A percentile compares a stretch with the other conserved stretches of the same genome.
phyloP scores from a whole-genome alignment of 2,888 invertebrate genomes.

The Antheraea yamamai region DNA sequence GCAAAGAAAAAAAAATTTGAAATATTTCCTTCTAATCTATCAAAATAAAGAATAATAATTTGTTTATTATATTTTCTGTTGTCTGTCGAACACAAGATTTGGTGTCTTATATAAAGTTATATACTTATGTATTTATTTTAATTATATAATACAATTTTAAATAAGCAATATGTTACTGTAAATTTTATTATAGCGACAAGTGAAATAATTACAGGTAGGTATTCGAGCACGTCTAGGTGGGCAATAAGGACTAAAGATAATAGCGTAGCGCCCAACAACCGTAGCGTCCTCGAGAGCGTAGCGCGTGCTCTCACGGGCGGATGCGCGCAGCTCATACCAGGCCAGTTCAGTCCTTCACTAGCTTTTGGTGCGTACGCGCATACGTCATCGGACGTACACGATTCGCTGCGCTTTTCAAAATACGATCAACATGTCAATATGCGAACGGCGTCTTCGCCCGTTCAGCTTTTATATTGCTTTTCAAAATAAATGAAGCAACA shows the following conservation, averaged over 20 bases:
- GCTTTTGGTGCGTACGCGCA: constrained; percentile 75
- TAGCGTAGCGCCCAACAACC: constrained; percentile 70
- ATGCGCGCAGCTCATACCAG: constrained; percentile 27
- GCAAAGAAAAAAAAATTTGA: too few species aligned
- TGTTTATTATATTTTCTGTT: too few species aligned
- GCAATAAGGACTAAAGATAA: constrained; percentile 36
- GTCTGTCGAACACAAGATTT: too few species aligned
- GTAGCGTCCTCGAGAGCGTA: constrained; percentile 58
- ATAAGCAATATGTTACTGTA: neutral
- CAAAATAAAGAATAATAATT: too few species aligned
- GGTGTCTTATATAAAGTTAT: too few species aligned
- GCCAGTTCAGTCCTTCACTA: constrained; percentile 59
- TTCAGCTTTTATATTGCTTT: constrained; percentile 26
- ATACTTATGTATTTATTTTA: too few species aligned
- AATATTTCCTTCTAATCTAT: too few species aligned
- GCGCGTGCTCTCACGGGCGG: constrained; percentile 52
- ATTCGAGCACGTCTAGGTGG: constrained; percentile 18
- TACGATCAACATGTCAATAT: constrained; percentile 51
- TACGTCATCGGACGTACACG: constrained; percentile 29
- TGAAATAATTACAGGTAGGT: constrained; percentile 17
- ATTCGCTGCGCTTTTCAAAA: constrained; percentile 39
- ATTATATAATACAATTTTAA: neutral
- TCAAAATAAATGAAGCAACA: neutral
- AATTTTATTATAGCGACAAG: neutral
- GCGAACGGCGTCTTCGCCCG: constrained; percentile 34